Conservation (phyloP, 1,140 invertebrate species). For the Drosophila erecta region DNA sequence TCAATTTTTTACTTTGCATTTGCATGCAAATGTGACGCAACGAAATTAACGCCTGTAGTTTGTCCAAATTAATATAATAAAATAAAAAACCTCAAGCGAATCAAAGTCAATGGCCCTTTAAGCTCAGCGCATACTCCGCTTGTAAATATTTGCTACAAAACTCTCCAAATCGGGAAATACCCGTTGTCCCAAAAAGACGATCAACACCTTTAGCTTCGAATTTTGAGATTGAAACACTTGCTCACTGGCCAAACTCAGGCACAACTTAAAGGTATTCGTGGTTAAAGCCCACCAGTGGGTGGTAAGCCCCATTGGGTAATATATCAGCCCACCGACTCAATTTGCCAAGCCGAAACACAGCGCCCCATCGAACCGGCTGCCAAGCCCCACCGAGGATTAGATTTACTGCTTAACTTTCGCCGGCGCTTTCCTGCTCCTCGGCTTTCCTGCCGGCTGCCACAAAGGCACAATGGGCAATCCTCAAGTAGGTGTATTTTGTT, state of each 20-base stretch:
- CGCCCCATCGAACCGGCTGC: neutral
- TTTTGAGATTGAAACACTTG: no score
- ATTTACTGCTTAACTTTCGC: slow-evolving; percentile 76
- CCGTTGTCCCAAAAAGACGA: neutral
- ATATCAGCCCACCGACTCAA: slow-evolving; percentile 41
- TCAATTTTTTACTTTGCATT: slow-evolving; percentile 20
- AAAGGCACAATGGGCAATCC: slow-evolving; percentile 63
- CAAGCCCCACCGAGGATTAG: slow-evolving; percentile 49
- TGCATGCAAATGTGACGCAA: slow-evolving; percentile 28
- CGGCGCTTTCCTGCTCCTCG: slow-evolving; percentile 9
- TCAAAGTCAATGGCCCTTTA: neutral
- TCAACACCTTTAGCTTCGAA: no score
- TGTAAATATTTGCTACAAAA: no score
- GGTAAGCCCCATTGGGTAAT: slow-evolving; percentile 23
- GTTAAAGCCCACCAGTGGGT: neutral
- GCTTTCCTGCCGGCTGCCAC: no score
- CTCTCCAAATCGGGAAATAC: neutral
- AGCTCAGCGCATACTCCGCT: neutral
- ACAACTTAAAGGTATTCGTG: slow-evolving; percentile 2
- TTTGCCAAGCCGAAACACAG: slow-evolving; percentile 22
- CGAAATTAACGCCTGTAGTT: slow-evolving; percentile 16
- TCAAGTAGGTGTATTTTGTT: slow-evolving; percentile 78
- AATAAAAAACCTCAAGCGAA: neutral
- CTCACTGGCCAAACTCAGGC: no score
- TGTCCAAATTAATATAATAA: neutral